Conservation (phyloP, 1,140 invertebrate genomes). For the Mya arenaria region DNA sequence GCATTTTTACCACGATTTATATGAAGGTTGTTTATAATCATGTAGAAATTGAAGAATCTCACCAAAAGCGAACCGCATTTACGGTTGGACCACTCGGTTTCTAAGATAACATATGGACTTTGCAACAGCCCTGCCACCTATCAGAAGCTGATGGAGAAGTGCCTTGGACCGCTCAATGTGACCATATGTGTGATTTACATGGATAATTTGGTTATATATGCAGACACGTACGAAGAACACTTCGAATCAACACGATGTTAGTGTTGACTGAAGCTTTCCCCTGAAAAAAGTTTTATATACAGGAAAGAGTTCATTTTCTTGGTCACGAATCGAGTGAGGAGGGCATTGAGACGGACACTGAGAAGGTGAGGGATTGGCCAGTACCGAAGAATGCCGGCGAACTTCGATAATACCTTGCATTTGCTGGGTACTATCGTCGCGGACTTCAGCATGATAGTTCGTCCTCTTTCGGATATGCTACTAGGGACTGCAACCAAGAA, state of each 20-base stretch:
- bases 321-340: neutral
- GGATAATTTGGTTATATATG: neutral
- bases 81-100: neutral
- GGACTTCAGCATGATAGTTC: neutral
- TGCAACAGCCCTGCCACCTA: neutral
- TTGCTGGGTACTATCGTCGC: constrained; percentile 1
- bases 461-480: neutral
- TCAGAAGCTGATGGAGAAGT: neutral
- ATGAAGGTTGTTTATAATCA: constrained; percentile 77
- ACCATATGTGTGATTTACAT: neutral
- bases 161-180: neutral
- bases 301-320: neutral
- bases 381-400: neutral
- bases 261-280: neutral
- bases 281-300: neutral
- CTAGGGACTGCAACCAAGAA: neutral
- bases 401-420: constrained; percentile 10
- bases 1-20: constrained; percentile 64
- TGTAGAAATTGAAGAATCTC: constrained; percentile 62
- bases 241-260: neutral
- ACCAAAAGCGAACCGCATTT: neutral
- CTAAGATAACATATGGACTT: neutral
- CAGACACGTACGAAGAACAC: neutral
- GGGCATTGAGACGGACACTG: neutral
- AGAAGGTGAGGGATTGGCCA: neutral